Evolutionary conservation across 2,888 invertebrate species (phyloP).

Genomic region (Tetranychus piercei): DNA sequence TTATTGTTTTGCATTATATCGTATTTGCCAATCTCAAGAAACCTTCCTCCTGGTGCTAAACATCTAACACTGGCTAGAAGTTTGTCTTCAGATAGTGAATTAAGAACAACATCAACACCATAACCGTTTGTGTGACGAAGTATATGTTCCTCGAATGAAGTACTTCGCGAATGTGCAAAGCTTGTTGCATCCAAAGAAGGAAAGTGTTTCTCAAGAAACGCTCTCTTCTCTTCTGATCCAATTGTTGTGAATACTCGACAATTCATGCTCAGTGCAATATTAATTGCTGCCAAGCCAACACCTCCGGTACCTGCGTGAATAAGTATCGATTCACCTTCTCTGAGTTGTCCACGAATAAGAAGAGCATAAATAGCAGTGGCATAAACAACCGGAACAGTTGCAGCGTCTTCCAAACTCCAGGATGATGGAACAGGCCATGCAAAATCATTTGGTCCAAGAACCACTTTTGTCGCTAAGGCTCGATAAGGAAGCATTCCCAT

Average conservation of each 20-base stretch:
- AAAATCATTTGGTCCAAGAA: conserved; percentile 35
- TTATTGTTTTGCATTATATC: conserved; percentile 38
- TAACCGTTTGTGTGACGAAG: conserved; percentile 34
- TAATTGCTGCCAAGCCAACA: conserved; percentile 39
- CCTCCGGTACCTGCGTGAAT: conserved; percentile 36
- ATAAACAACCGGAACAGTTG: conserved; percentile 35
- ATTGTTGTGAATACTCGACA: conserved; percentile 37
- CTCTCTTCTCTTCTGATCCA: conserved; percentile 29
- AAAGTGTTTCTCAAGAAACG: conserved; percentile 35
- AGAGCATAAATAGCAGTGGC: conserved; percentile 39
- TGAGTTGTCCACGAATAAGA: conserved; percentile 35
- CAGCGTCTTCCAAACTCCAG: conserved; percentile 34
- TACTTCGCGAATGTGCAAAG: conserved; percentile 35
- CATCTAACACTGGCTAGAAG: conserved; percentile 38
- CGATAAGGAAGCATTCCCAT: conserved; percentile 33
- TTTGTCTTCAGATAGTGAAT: conserved; percentile 40
- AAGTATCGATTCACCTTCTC: conserved; percentile 32
- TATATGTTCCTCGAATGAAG: conserved; percentile 36
- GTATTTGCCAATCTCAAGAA: conserved; percentile 41
- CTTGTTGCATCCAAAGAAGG: conserved; percentile 34
- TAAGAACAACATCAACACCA: conserved; percentile 39
- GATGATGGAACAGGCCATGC: conserved; percentile 43
- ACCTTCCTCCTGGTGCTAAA: conserved; percentile 38
- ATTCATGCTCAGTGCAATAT: conserved; percentile 35
- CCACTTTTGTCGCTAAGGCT: conserved; percentile 36